Evolutionary conservation across 2,113 vertebrate genomes (phyloP), one percentile per base, ranked within the genome.

Genomic region (Laticauda laticaudata): DNA sequence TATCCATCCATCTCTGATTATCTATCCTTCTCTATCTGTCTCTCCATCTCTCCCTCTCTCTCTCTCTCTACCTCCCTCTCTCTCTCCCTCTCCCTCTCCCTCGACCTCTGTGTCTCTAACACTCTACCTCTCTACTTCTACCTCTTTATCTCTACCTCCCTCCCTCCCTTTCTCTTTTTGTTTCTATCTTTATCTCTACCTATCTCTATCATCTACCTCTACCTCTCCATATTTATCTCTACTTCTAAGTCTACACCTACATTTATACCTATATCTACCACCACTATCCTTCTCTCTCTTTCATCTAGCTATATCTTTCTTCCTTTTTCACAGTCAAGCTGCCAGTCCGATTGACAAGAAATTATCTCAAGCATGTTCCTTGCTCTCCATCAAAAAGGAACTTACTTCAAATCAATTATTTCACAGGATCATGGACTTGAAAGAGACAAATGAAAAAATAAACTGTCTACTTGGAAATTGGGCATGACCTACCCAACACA

Each of bases 311-410:
- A 15, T 69, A n/a, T 39, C 69, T 75, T 34, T 20, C 15, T 18
- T 75, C n/a, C 69, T 21, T 81, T 81, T 81, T 39, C 69, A 81
- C 55, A 88, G 55, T 64, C 89, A 93, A 93, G 81, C 57, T 89
- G 92, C 90, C 95, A 59, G 1, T 39, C 94, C 48, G 3, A 48
- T 92, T 86, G 91, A 54, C 18, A 92, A 51, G 18, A 95, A 89
- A 94, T 61, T 61, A 93, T 85, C 75, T 91, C 51, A 69, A 57
- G 4, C 24, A 4, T 92, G 8, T 51, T 2, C 92, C 45, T 90
- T 88, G 45, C 23, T 57, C 48, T 1, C 3, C 7, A 39, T 93
- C 48, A 57, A 3, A 2, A 39, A 26, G 43, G 34, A 23, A 18
- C 39, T 64, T 34, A 51, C 85, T 91, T 86, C 69, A 55, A 69